Base-by-base conservation (phyloP, 2,113 vertebrate species). In the Probosciger aterrimus region DNA sequence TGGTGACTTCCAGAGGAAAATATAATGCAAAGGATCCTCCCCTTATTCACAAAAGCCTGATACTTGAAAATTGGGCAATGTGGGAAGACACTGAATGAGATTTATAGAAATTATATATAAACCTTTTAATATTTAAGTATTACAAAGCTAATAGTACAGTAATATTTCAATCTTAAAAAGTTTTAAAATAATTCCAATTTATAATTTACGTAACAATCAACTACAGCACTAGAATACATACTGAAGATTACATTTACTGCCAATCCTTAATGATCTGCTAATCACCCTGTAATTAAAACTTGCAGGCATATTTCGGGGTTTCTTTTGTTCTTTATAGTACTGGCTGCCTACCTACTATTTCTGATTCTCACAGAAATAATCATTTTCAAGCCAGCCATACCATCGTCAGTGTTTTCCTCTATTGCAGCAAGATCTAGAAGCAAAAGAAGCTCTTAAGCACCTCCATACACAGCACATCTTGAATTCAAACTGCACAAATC, bases 351-450 rank as follows among this genome's bases (percentile, higher is more conserved):
- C 33, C 37, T 75, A 6, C 44, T 28, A 24, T 35, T 64, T 79
- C 13, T 68, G 15, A 75, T 50, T 33, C 70, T 49, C 18, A 12
- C 37, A 49, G 18, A 52, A 85, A 35, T 4, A 39, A 27, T 6
- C 5, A 1, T 31, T 95, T 62, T 28, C 30, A 82, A 82, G 12
- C 30, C 65, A 87, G 25, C 33, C 63, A 8, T 27, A 33, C 14
- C 18, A 10, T 1, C 10, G 13, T 13, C 41, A 52, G 19, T 1
- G 2, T 30, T 31, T 30, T 43, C 19, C 14, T 69, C 43, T 18
- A 17, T 0, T 2, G 0, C 0, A 55, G 27, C 14, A 20, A 63
- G 8, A 50, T 27, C 23, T 17, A 39, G 62, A 75, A 20, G 25
- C 37, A 30, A 10, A 68, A 41, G 33, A 39, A 14, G 8, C 39